These are phyloP conservation scores for Haemorhous mexicanus DNA, from an alignment of 2,113 vertebrate species.

Conservation along the genomic window DNA sequence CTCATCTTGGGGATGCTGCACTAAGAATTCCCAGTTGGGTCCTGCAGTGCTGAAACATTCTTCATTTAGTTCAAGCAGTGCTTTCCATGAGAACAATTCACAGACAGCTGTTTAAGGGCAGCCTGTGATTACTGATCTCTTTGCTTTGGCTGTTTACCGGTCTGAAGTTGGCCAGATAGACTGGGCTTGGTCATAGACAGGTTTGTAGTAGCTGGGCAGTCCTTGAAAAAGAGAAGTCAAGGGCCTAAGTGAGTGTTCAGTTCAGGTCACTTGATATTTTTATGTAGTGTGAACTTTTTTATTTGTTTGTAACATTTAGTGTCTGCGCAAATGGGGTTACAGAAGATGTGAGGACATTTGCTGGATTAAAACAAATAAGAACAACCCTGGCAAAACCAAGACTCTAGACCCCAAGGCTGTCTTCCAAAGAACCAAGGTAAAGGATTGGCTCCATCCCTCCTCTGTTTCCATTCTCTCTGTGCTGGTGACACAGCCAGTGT, in stretches of 20 bases:
- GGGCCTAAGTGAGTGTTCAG: not conserved
- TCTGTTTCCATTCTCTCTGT: not conserved
- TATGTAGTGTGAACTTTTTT: not conserved
- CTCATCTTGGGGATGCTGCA: not conserved
- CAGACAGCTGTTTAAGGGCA: not conserved
- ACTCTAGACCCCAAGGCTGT: slow-evolving; percentile 96
- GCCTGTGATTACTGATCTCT: not conserved
- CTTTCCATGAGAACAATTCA: not conserved
- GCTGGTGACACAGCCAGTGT: not conserved
- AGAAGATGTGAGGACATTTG: slow-evolving; percentile 98
- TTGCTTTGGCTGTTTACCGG: not conserved
- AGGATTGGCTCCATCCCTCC: not conserved
- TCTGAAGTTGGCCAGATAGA: not conserved
- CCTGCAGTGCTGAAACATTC: not conserved
- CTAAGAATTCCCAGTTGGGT: not conserved
- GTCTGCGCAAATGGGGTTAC: slow-evolving; percentile 96
- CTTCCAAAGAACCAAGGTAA: slow-evolving; percentile 97
- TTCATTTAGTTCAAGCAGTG: not conserved
- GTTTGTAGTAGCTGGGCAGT: not conserved
- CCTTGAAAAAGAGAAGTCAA: not conserved
- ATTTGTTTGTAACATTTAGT: slow-evolving; percentile 51
- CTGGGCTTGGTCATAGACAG: not conserved
- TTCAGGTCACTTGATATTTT: not conserved
- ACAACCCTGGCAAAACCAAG: slow-evolving; percentile 97
- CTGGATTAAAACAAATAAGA: slow-evolving; percentile 99